These are phyloP conservation scores for Tetragnatha montana DNA, from an alignment of 2,888 invertebrate genomes.

Conservation along the genomic window DNA sequence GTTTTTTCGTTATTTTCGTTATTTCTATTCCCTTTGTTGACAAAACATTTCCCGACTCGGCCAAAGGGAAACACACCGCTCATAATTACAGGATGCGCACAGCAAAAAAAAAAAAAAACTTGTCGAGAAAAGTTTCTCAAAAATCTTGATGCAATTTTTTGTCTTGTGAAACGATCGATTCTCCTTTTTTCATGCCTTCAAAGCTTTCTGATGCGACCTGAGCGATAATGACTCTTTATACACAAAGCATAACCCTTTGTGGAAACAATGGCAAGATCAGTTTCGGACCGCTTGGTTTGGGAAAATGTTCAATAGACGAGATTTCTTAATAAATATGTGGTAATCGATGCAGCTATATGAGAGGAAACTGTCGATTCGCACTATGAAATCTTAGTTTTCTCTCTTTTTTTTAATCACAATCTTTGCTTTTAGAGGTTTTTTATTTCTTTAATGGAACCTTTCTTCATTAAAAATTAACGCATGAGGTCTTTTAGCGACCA, in stretches of 20 bases:
- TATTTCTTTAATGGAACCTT: not conserved
- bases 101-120: not conserved
- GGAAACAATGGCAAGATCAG: slow-evolving; percentile 33
- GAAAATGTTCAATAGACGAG: slow-evolving; percentile 32
- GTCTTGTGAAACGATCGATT: not conserved
- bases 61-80: slow-evolving; percentile 18
- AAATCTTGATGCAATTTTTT: slow-evolving; percentile 7
- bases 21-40: not conserved
- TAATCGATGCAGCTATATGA: slow-evolving; percentile 15
- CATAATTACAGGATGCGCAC: slow-evolving; percentile 42
- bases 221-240: slow-evolving; percentile 22
- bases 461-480: slow-evolving; percentile 19
- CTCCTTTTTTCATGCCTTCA: slow-evolving; percentile 17
- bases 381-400: not conserved
- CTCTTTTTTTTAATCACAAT: slow-evolving; percentile 9
- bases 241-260: not conserved
- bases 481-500: slow-evolving; percentile 15
- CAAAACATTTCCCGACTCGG: slow-evolving; percentile 7
- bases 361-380: slow-evolving; percentile 28
- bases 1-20: not conserved
- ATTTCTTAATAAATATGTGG: slow-evolving; percentile 7
- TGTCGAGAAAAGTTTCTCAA: slow-evolving; percentile 1
- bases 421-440: slow-evolving; percentile 8
- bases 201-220: not conserved
- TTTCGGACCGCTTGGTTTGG: slow-evolving; percentile 33